Base-by-base conservation (phyloP, 2,888 invertebrate genomes). In the Neoascia interrupta region DNA sequence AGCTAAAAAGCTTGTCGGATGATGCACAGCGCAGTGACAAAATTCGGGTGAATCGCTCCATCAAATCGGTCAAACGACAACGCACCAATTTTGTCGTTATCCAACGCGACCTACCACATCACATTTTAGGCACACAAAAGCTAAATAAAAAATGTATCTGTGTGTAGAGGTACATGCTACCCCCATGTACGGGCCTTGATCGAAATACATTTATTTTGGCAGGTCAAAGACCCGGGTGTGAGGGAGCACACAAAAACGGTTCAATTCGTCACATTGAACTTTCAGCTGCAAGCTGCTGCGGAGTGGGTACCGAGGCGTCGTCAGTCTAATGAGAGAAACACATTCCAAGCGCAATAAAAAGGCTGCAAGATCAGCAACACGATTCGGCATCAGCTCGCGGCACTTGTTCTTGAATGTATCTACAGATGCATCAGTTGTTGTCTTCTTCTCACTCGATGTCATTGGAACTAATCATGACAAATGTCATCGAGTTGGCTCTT, bases 71-170 rank as follows among this genome's bases (percentile, higher is more conserved):
- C 69, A 75, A 49, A 41, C 51, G 23, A 56, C n/a, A n/a, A n/a
- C n/a, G n/a, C n/a, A n/a, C n/a, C n/a, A n/a, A n/a, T n/a, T n/a
- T n/a, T n/a, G n/a, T 51, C 41, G 53, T 70, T 76, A 64, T 76
- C 70, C 70, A 70, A 76, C 75, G 75, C 63, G 75, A 76, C 75
- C 75, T 76, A 76, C 75, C 70, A 76, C 75, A 76, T 70, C 75
- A 70, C 43, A 70, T 45, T 76, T 70, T 63, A 45, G 63, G 37
- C 63, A 58, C 75, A 56, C 16, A n/a, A n/a, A n/a, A 51, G 5
- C 11, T 8, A 41, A 34, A 18, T 26, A 21, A 15, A 6, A n/a
- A n/a, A 18, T 31, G 39, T 49, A 41, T 31, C 51, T 51, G 63
- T 63, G n/a, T n/a, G n/a, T n/a, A n/a, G n/a, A n/a, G n/a, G 4